Conservation (phyloP, 2,797 vertebrate species). For the Pachyuromys duprasi region DNA sequence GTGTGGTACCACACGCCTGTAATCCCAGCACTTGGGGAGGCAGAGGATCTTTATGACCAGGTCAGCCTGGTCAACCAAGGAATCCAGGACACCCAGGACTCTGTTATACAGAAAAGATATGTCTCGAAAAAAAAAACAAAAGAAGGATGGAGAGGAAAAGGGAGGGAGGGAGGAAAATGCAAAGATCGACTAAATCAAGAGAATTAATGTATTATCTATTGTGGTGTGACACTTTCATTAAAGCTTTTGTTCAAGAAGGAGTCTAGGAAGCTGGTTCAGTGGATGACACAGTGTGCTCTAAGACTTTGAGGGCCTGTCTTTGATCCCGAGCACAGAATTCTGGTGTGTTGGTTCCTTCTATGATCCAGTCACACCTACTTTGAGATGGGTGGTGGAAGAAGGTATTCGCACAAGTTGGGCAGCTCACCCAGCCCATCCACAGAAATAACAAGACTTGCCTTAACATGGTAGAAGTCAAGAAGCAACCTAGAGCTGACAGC, state of each 20-base stretch:
- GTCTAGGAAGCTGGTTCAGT: not conserved
- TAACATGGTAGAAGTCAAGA: not conserved
- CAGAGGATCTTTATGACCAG: too few species aligned
- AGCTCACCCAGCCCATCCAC: not conserved
- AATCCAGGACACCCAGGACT: too few species aligned
- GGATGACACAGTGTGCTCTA: not conserved
- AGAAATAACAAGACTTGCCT: not conserved
- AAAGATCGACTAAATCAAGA: not conserved
- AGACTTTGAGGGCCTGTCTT: not conserved
- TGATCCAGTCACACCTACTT: not conserved
- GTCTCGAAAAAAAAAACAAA: too few species aligned
- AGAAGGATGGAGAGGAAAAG: accelerated
- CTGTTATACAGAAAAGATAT: too few species aligned
- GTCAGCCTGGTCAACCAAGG: too few species aligned
- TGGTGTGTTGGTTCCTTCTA: not conserved
- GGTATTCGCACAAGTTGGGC: too few species aligned
- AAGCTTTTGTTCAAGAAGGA: not conserved
- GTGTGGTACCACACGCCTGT: too few species aligned
- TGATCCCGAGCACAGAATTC: not conserved
- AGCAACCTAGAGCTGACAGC: not conserved
- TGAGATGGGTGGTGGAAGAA: not conserved
- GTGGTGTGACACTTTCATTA: not conserved
- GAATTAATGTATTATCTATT: not conserved
- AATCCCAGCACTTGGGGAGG: too few species aligned
- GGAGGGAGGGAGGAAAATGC: not conserved